phyloP scores from a whole-genome alignment of 2,888 invertebrate genomes.

The Bibio marci region DNA sequence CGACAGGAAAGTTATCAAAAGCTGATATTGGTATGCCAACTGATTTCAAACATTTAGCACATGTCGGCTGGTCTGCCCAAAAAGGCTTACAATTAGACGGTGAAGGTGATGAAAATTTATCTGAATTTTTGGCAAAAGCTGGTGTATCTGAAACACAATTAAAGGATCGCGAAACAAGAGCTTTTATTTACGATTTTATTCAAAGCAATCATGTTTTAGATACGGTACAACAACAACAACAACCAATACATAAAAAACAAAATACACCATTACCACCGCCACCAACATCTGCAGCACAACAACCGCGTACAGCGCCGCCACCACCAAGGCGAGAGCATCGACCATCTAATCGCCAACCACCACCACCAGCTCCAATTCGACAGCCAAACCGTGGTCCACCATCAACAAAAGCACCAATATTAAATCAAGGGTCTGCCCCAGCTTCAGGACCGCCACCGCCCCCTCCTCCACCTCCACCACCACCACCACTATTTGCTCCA shows the following conservation, averaged over 20 bases:
- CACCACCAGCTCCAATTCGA: slow-evolving; percentile 38
- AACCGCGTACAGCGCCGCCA: slow-evolving; percentile 17
- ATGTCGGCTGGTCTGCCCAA: slow-evolving; percentile 87
- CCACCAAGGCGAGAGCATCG: no score
- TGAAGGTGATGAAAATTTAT: slow-evolving; percentile 32
- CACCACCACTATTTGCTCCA: slow-evolving; percentile 21
- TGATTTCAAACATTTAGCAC: slow-evolving; percentile 75
- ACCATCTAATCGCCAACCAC: slow-evolving; percentile 31
- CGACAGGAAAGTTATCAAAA: slow-evolving; percentile 44
- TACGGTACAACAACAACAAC: slow-evolving; percentile 42
- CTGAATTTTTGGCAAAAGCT: slow-evolving; percentile 35
- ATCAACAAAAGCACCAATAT: slow-evolving; percentile 7
- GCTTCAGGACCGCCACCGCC: slow-evolving; percentile 31
- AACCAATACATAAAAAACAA: no score
- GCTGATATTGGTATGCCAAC: slow-evolving; percentile 81
- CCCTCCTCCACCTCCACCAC: slow-evolving; percentile 21
- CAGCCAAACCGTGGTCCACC: slow-evolving; percentile 11
- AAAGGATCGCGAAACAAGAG: slow-evolving; percentile 66
- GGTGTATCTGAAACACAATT: slow-evolving; percentile 74
- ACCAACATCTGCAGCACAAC: slow-evolving; percentile 17
- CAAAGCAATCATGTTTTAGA: slow-evolving; percentile 69
- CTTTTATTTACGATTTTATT: slow-evolving; percentile 89
- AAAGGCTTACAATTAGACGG: slow-evolving; percentile 60
- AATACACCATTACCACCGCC: slow-evolving; percentile 28
- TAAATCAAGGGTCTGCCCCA: slow-evolving; percentile 17